Evolutionary conservation across 2,797 vertebrate genomes (phyloP).

Genomic region (Darevskia nairensis): DNA sequence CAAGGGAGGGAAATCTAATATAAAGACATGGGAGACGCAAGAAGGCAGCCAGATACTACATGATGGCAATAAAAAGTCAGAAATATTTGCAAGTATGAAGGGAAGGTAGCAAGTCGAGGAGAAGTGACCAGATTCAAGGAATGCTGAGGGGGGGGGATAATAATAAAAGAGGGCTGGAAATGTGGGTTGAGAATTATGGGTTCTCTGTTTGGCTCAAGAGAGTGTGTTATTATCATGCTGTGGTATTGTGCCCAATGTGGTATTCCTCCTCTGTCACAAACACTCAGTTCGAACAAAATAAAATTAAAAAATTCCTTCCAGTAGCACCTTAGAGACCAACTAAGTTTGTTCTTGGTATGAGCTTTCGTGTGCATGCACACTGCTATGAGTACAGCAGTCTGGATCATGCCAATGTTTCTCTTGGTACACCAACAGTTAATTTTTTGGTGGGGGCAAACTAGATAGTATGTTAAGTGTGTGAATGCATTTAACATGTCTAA

Average conservation of each 20-base stretch:
- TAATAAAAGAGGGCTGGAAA: not conserved
- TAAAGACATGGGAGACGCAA: constrained; percentile 5
- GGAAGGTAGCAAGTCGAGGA: constrained; percentile 9
- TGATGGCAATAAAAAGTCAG: not conserved
- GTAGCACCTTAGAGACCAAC: too few species aligned
- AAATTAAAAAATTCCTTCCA: too few species aligned
- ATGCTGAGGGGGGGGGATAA: not conserved
- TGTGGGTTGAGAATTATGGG: not conserved
- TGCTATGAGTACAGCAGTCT: not conserved
- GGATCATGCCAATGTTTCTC: too few species aligned
- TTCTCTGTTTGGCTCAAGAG: constrained; percentile 4
- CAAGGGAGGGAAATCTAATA: constrained; percentile 11
- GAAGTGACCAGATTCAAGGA: not conserved
- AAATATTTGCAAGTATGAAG: not conserved
- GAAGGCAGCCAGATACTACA: not conserved
- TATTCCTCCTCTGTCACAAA: too few species aligned
- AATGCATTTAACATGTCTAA: not conserved
- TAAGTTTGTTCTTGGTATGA: too few species aligned
- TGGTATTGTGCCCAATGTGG: not conserved
- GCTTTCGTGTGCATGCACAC: too few species aligned
- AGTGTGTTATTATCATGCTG: not conserved
- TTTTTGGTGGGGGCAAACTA: not conserved
- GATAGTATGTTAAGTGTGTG: too few species aligned
- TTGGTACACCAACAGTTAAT: not conserved
- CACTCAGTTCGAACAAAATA: not conserved